phyloP scores from a whole-genome alignment of 2,888 invertebrate species.

The Strigamia maritima region DNA sequence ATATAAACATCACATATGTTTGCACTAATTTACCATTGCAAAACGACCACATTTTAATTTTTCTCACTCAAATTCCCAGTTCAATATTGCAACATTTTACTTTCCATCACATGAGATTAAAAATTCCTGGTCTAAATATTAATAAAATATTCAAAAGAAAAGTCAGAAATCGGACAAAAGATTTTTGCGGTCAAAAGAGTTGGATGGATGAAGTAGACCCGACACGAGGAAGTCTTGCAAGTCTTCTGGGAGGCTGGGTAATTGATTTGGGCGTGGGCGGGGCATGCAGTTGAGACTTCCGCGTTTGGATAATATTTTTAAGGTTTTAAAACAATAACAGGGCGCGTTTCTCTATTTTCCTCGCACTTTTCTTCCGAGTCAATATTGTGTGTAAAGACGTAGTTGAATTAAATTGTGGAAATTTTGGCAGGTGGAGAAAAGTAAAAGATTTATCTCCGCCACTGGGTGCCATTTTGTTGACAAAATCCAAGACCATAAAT shows the following conservation, averaged over 20 bases:
- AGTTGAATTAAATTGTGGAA: not conserved
- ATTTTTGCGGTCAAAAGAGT: not conserved
- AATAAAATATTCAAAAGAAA: not conserved
- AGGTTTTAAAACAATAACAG: not conserved
- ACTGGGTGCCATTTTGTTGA: conserved; percentile 20
- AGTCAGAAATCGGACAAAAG: not conserved
- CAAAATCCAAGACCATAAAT: conserved; percentile 8
- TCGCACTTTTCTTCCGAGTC: not conserved
- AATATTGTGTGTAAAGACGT: not conserved
- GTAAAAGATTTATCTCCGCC: not conserved
- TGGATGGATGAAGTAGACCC: not conserved
- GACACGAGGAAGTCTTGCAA: conserved; percentile 13
- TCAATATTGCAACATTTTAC: too few species aligned
- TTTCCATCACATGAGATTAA: too few species aligned
- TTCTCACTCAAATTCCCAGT: too few species aligned
- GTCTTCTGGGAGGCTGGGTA: conserved; percentile 24
- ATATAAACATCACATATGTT: too few species aligned
- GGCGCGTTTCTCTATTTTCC: not conserved
- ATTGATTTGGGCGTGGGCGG: conserved; percentile 24
- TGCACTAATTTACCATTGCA: too few species aligned
- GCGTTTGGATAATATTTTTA: not conserved
- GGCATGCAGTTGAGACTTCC: not conserved
- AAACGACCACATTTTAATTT: too few species aligned
- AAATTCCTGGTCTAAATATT: not conserved
- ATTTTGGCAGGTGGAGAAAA: conserved; percentile 12